Evolutionary conservation across 1,140 invertebrate genomes (phyloP).

Genomic region (Drosophila serrata): DNA sequence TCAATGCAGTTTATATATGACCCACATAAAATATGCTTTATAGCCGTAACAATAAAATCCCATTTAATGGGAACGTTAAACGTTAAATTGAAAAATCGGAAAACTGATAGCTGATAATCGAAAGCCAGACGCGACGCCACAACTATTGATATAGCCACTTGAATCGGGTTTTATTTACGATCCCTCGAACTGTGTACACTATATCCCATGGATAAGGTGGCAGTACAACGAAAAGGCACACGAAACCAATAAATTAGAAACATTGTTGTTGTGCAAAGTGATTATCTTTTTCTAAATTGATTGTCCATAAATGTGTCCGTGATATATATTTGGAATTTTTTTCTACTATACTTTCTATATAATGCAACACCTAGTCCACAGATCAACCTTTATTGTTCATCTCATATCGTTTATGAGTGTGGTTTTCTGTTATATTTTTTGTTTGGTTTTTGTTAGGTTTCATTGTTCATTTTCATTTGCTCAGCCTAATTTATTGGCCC

Average conservation of each 20-base stretch:
- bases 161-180: conserved; percentile 64
- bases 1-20: conserved; percentile 37
- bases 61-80: background rate
- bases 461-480: conserved; percentile 65
- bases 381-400: conserved; percentile 37
- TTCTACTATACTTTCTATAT: background rate
- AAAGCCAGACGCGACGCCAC: conserved; percentile 30
- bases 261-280: conserved; percentile 26
- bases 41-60: conserved; percentile 6
- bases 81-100: conserved; percentile 21
- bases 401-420: conserved; percentile 31
- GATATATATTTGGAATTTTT: background rate
- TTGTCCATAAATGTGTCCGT: conserved; percentile 24
- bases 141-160: conserved; percentile 42
- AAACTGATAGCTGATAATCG: conserved; percentile 43
- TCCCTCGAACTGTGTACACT: background rate
- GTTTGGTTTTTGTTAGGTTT: conserved; percentile 33
- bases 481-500: conserved; percentile 74
- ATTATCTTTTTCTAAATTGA: conserved; percentile 30
- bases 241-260: conserved; percentile 70
- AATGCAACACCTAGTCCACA: conserved; percentile 44
- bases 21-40: conserved; percentile 48
- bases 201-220: conserved; percentile 33
- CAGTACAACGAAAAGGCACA: conserved; percentile 45
- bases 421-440: conserved; percentile 14